These are phyloP conservation scores for Saguinus imperator DNA, from an alignment of 2,113 vertebrate genomes.

Conservation along the genomic window DNA sequence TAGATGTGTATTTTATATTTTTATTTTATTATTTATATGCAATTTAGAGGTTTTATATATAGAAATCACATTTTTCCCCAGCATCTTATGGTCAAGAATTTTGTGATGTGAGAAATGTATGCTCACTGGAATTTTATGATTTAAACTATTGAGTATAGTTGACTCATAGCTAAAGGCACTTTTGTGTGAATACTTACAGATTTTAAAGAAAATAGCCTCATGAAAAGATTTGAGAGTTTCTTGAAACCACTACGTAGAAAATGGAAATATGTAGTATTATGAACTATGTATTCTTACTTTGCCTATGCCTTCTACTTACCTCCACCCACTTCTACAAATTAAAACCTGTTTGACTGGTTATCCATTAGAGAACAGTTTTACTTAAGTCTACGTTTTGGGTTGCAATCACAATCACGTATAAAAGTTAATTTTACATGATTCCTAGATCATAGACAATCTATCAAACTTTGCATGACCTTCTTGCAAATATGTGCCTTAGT, in stretches of 20 bases:
- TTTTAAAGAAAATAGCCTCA: neutral
- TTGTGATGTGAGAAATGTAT: neutral
- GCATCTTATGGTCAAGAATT: neutral
- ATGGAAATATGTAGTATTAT: neutral
- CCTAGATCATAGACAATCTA: neutral
- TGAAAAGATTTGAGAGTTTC: neutral
- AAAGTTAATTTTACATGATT: neutral
- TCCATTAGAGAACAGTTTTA: neutral
- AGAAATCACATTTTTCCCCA: neutral
- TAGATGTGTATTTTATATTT: neutral
- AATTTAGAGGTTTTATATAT: neutral
- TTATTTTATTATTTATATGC: neutral
- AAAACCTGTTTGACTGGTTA: neutral
- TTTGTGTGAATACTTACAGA: conserved; percentile 34
- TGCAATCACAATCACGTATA: neutral
- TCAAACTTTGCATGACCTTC: neutral
- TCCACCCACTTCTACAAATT: neutral
- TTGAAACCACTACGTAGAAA: neutral
- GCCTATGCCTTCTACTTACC: neutral
- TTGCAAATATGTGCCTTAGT: conserved; percentile 58
- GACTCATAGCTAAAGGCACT: neutral
- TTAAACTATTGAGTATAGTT: neutral
- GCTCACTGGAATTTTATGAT: neutral
- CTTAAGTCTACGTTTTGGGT: neutral
- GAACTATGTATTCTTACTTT: neutral